Evolutionary conservation across 1,140 invertebrate genomes (phyloP), one percentile per base, ranked within the genome.

Genomic region (Dryas iulia): DNA sequence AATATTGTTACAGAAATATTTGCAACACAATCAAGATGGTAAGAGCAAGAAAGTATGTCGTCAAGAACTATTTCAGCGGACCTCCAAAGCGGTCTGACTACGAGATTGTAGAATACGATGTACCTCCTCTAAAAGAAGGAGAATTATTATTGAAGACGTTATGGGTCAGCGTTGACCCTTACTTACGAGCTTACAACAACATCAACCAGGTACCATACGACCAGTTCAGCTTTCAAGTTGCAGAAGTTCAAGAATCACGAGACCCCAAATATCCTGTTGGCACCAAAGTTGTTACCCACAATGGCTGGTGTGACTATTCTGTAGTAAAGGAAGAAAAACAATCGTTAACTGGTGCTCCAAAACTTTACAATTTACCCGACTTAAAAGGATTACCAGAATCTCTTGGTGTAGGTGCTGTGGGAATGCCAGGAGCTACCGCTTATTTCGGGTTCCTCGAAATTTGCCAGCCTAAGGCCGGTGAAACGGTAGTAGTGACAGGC

Each of bases 381-480:
- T 65, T 90, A 33, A 67, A 84, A 67, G 78, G 78, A 0, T 58
- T 90, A 5, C 72, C 90, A 0, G 30, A 59, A 11, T 88, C 84
- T 18, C 39, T 83, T 0, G 90, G 73, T 7, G 31, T 88, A 0
- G 86, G 89, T 14, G 79, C 76, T 6, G 72, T 89, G 0, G 88
- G 88, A 18, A 92, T 89, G 86, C 81, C 85, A 0, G 89, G 89
- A 25, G 94, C 93, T 31, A 95, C 96, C 0, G 95, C 95, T 0
- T 96, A 95, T 80, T 96, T 96, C 83, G 96, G 95, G 0, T 92
- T 96, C 11, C 68, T 95, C 35, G 94, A 96, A 59, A 83, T 96
- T 25, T 96, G 95, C 72, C 78, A 95, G 21, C 95, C 95, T 2
- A 94, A 96, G 84, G 62, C 85, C 18, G 95, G 95, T 12, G 95